Evolutionary conservation across 2,888 invertebrate species (phyloP).

Genomic region (Monopis laevigella): DNA sequence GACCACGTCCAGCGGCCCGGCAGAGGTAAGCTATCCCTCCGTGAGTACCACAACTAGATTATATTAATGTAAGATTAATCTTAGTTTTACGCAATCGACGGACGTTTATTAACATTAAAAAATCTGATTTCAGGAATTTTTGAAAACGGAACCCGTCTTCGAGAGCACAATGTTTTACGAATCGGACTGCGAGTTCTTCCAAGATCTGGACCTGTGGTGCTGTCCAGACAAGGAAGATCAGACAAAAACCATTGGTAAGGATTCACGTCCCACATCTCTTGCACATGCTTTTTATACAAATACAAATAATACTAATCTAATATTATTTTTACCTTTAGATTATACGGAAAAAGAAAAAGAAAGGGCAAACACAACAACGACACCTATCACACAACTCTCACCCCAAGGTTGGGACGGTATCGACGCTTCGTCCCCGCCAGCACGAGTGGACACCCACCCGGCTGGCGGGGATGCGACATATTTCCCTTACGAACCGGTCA

Average conservation of each 20-base stretch:
- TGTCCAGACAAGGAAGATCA: constrained; percentile 59
- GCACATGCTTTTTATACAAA: neutral
- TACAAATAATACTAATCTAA: too few species aligned
- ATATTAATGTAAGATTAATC: constrained; percentile 5
- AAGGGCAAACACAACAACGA: constrained; percentile 51
- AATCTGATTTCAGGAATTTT: constrained; percentile 46
- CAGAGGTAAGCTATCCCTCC: constrained; percentile 50
- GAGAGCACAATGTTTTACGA: constrained; percentile 55
- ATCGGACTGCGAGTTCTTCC: constrained; percentile 74
- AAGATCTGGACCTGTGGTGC: constrained; percentile 73
- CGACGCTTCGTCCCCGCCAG: constrained; percentile 48
- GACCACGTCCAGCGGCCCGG: constrained; percentile 40
- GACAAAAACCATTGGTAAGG: constrained; percentile 58
- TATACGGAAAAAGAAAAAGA: constrained; percentile 34
- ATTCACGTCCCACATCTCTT: neutral
- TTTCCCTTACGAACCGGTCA: constrained; percentile 23
- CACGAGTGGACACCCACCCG: too few species aligned
- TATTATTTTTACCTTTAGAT: constrained; percentile 1
- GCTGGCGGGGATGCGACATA: constrained; percentile 2
- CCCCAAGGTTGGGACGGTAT: constrained; percentile 49
- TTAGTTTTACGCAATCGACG: neutral
- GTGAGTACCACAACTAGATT: constrained; percentile 40
- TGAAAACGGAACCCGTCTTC: constrained; percentile 53
- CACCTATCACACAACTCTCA: constrained; percentile 52
- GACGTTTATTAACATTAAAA: constrained; percentile 26